Evolutionary conservation across 2,797 vertebrate genomes (phyloP).

Genomic region (Hemibagrus guttatus): DNA sequence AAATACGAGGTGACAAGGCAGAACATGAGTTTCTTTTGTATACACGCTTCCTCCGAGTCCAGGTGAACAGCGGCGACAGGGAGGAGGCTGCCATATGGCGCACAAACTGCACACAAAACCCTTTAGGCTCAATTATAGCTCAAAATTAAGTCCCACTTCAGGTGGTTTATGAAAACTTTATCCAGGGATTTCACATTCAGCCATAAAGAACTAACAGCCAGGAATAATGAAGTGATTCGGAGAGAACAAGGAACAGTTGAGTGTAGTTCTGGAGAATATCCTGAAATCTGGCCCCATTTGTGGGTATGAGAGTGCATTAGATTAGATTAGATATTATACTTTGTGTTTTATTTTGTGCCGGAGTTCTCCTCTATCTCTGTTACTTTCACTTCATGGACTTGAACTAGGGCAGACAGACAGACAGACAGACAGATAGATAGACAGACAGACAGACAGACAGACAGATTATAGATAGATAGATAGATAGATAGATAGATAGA

Average conservation of each 20-base stretch:
- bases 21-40: slow-evolving; percentile 31
- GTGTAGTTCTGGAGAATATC: too few relatives aligned
- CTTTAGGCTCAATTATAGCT: slow-evolving; percentile 22
- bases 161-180: slow-evolving; percentile 11
- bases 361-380: neutral
- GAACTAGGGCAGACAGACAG: neutral
- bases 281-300: too few relatives aligned
- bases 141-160: slow-evolving; percentile 15
- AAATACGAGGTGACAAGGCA: slow-evolving; percentile 45
- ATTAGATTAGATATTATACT: neutral
- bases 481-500: neutral
- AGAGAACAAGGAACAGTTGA: neutral
- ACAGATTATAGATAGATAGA: neutral
- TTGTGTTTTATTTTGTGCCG: neutral
- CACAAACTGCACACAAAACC: slow-evolving; percentile 13
- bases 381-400: neutral
- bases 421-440: neutral
- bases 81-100: slow-evolving; percentile 23
- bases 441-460: too few relatives aligned
- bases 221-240: neutral
- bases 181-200: slow-evolving; percentile 9
- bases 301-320: neutral
- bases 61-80: slow-evolving; percentile 22
- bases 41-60: neutral
- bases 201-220: neutral